Evolutionary conservation across 2,113 vertebrate species (phyloP).

Genomic region (Sceloporus tristichus): DNA sequence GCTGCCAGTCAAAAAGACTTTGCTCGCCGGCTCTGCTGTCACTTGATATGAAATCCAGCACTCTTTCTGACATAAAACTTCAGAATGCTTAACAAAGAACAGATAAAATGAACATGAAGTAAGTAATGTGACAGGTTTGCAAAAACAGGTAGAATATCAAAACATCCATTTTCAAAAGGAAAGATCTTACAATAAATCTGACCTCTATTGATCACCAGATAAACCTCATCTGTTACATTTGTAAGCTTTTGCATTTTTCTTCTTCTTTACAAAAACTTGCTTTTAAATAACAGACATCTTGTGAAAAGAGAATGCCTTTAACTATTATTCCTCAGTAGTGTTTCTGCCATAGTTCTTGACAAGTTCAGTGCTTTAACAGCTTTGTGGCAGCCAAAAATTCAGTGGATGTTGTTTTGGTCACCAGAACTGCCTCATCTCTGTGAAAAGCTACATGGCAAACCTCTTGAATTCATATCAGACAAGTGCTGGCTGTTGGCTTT

Average conservation of each 20-base stretch:
- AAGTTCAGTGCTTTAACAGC: background rate
- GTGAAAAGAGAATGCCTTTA: background rate
- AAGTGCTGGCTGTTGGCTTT: too few species aligned
- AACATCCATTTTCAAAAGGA: constrained; percentile 4
- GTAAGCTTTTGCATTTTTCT: background rate
- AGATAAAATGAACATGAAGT: constrained; percentile 25
- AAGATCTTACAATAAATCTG: background rate
- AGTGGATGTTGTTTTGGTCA: background rate
- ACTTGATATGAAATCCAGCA: constrained; percentile 45
- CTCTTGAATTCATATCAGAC: too few species aligned
- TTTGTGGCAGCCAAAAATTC: background rate
- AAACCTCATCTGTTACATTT: background rate
- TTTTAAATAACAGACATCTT: background rate
- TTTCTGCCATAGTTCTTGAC: background rate
- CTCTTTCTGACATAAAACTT: constrained; percentile 42
- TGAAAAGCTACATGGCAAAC: background rate
- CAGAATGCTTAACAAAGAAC: constrained; percentile 44
- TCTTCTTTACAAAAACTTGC: background rate
- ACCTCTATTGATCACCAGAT: background rate
- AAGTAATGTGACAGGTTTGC: constrained; percentile 43
- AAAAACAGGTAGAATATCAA: constrained; percentile 39
- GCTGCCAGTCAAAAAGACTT: constrained; percentile 46
- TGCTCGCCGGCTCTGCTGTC: constrained; percentile 6
- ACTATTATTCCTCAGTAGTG: background rate
- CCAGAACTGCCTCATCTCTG: background rate